Evolutionary conservation across 2,888 invertebrate genomes (phyloP).

Genomic region (Drosophila incognita): DNA sequence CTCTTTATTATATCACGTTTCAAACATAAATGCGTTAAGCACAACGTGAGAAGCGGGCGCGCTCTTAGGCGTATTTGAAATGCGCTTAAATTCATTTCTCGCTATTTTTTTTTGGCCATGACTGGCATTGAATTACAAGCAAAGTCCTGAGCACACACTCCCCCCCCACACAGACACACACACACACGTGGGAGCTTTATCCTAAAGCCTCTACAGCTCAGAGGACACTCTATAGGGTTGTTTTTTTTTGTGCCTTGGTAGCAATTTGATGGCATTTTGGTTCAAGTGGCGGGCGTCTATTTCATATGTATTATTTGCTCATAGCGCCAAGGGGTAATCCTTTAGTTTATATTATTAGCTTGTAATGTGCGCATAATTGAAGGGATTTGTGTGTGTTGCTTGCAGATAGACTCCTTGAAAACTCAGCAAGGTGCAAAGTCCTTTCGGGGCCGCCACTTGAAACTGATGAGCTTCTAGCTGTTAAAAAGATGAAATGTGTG

Average conservation of each 20-base stretch:
- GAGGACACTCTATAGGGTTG: constrained; percentile 42
- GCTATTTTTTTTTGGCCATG: constrained; percentile 29
- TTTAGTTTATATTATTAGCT: constrained; percentile 79
- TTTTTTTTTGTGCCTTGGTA: constrained; percentile 41
- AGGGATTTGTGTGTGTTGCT: constrained; percentile 51
- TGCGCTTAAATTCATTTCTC: constrained; percentile 74
- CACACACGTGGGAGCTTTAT: constrained; percentile 28
- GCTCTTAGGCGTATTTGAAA: constrained; percentile 72
- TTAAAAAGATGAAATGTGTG: constrained; percentile 18
- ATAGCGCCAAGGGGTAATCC: constrained; percentile 68
- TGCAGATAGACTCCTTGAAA: constrained; percentile 17
- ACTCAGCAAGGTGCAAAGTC: constrained; percentile 50
- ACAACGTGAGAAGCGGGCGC: constrained; percentile 61
- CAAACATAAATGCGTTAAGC: constrained; percentile 79
- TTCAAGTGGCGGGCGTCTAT: constrained; percentile 64
- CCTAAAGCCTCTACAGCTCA: constrained; percentile 59
- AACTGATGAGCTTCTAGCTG: constrained; percentile 37
- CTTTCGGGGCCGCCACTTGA: constrained; percentile 37
- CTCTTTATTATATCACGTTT: constrained; percentile 81
- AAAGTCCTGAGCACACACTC: constrained; percentile 42
- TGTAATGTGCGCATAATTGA: constrained; percentile 76
- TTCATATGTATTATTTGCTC: constrained; percentile 64
- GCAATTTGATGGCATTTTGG: constrained; percentile 74
- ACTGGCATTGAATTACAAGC: constrained; percentile 69
- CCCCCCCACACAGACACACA: background rate